Conservation (phyloP, 2,113 vertebrate genomes). For the Alethe diademata region DNA sequence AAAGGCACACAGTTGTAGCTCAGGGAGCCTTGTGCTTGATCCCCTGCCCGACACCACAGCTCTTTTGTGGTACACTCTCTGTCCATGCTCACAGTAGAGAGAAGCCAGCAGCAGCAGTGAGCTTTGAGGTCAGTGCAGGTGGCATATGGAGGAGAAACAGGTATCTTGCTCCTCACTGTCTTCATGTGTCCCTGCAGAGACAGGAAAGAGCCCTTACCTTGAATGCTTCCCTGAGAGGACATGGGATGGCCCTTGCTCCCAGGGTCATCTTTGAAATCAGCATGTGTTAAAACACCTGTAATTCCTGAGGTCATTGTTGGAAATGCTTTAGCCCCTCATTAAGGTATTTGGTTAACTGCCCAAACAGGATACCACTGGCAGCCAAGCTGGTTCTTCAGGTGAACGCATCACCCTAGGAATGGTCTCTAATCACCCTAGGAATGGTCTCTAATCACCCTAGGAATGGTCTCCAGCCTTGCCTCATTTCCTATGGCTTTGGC, state of each 20-base stretch:
- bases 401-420: neutral
- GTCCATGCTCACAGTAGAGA: neutral
- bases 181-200: neutral
- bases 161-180: neutral
- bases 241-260: neutral
- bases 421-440: neutral
- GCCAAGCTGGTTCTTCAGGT: conserved; percentile 59
- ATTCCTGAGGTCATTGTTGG: conserved; percentile 59
- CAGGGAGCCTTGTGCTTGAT: neutral
- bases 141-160: neutral
- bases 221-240: neutral
- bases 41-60: neutral
- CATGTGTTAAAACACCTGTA: conserved; percentile 50
- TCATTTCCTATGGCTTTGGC: conserved; percentile 48
- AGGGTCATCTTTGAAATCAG: conserved; percentile 32
- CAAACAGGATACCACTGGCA: conserved; percentile 41
- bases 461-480: neutral
- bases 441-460: neutral
- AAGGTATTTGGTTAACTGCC: conserved; percentile 35
- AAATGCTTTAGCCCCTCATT: conserved; percentile 52
- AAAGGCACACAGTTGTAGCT: neutral
- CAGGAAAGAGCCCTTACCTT: neutral
- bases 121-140: neutral
- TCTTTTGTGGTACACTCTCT: neutral
- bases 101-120: neutral